Evolutionary conservation across 2,888 invertebrate genomes (phyloP).

Genomic region (Ormyrus nitidulus): DNA sequence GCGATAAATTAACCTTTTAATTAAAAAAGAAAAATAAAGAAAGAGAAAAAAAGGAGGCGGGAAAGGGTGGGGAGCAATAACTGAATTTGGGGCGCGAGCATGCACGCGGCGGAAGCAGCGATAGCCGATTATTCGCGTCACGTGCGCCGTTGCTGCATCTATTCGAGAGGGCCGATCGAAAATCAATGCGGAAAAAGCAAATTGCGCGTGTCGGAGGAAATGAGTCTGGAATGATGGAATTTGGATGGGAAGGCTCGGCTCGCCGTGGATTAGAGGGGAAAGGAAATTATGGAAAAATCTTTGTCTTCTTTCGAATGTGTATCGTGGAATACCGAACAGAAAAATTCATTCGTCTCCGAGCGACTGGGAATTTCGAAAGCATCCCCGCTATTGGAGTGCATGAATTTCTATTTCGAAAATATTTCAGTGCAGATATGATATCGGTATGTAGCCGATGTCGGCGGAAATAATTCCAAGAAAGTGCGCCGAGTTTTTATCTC

Average conservation of each 20-base stretch:
- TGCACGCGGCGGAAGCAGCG: slow-evolving; percentile 25
- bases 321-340: neutral
- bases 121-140: slow-evolving; percentile 45
- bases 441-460: too few relatives aligned
- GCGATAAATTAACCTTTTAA: neutral
- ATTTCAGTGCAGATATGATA: too few relatives aligned
- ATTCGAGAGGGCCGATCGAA: slow-evolving; percentile 7
- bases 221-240: neutral
- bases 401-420: too few relatives aligned
- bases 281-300: neutral
- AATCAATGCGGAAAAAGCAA: slow-evolving; percentile 46
- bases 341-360: slow-evolving; percentile 5
- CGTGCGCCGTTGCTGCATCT: neutral
- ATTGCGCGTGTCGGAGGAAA: neutral
- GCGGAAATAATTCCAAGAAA: too few relatives aligned
- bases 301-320: too few relatives aligned
- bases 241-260: too few relatives aligned
- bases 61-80: neutral
- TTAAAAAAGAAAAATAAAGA: neutral
- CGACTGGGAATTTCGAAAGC: neutral
- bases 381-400: too few relatives aligned
- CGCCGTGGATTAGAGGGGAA: neutral
- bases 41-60: neutral
- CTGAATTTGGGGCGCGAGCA: slow-evolving; percentile 1
- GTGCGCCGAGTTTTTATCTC: too few relatives aligned